Evolutionary conservation across 2,888 invertebrate genomes (phyloP).

Genomic region (Eristalis pertinax): DNA sequence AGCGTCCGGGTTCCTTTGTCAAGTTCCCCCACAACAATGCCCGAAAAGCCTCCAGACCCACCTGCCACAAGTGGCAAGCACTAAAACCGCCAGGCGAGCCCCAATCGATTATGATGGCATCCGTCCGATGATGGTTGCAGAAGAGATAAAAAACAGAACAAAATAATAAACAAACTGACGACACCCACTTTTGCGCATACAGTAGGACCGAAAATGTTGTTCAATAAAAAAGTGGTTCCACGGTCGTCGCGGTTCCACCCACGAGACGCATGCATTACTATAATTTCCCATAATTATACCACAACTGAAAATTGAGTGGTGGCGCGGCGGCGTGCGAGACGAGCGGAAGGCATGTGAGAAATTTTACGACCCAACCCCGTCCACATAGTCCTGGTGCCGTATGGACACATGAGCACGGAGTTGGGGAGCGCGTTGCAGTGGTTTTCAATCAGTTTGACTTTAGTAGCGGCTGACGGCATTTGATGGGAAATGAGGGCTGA

Average conservation of each 20-base stretch:
- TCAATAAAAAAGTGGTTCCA: constrained; percentile 39
- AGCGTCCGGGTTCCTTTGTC: not conserved
- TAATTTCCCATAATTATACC: constrained; percentile 52
- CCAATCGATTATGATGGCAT: not conserved
- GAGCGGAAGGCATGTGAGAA: constrained; percentile 33
- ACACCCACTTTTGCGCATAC: constrained; percentile 45
- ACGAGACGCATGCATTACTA: constrained; percentile 34
- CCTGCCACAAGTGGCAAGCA: not conserved
- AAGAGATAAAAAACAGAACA: constrained; percentile 2
- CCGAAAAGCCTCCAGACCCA: not conserved
- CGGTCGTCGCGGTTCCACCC: constrained; percentile 46
- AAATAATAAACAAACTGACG: constrained; percentile 30
- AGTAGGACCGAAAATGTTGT: constrained; percentile 30
- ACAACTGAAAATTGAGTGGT: constrained; percentile 23
- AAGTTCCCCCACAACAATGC: not conserved
- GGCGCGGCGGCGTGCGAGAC: constrained; percentile 14
- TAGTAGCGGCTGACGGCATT: too few species aligned
- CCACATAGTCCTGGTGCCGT: not conserved
- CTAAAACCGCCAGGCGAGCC: not conserved
- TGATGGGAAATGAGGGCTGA: too few species aligned
- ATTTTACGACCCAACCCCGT: not conserved
- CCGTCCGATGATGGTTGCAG: not conserved
- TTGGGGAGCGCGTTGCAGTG: constrained; percentile 16
- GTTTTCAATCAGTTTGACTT: not conserved
- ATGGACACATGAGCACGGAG: constrained; percentile 3